These are phyloP conservation scores for Tetranychus piercei DNA, from an alignment of 2,888 invertebrate genomes.

Conservation along the genomic window DNA sequence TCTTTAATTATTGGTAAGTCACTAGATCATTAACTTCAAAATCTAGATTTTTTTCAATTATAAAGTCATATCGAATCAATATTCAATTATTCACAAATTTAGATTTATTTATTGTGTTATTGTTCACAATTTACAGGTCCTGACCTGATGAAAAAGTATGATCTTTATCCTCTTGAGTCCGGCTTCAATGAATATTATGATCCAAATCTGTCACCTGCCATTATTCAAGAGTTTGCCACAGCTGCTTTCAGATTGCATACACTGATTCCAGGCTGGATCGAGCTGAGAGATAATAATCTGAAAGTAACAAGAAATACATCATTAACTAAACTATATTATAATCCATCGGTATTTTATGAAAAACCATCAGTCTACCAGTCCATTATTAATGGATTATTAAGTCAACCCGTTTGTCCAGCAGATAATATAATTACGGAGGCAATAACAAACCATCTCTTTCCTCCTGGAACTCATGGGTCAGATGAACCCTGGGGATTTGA, in stretches of 20 bases:
- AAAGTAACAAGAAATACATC: conserved; percentile 4
- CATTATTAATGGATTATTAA: conserved; percentile 13
- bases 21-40: no score
- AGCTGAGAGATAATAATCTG: conserved; percentile 17
- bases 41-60: no score
- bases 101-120: conserved; percentile 31
- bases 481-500: conserved; percentile 27
- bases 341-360: conserved; percentile 20
- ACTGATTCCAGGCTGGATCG: conserved; percentile 21
- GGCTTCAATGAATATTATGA: conserved; percentile 28
- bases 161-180: conserved; percentile 24
- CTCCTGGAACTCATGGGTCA: conserved; percentile 13
- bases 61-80: not conserved
- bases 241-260: conserved; percentile 32
- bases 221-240: conserved; percentile 30
- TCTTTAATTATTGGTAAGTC: conserved; percentile 33
- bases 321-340: conserved; percentile 20
- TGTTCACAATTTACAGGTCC: conserved; percentile 38
- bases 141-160: conserved; percentile 26
- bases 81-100: not conserved
- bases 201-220: conserved; percentile 27
- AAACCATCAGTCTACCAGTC: not conserved
- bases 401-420: conserved; percentile 23
- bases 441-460: conserved; percentile 27
- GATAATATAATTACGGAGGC: conserved; percentile 18